These are phyloP conservation scores for Epinotia demarniana DNA, from an alignment of 2,888 invertebrate genomes.

Conservation along the genomic window DNA sequence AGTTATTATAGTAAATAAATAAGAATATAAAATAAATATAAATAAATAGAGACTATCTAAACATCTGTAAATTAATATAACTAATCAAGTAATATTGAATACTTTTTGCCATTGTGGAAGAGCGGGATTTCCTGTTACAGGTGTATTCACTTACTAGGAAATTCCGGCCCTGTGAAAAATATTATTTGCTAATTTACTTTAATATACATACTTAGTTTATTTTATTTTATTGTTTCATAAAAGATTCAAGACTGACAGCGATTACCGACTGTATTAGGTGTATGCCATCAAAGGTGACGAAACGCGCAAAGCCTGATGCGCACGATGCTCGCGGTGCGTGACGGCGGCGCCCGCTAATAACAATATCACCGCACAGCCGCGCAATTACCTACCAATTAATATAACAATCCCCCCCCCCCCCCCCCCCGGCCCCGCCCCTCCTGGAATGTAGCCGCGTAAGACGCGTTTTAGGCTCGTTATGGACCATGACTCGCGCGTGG, in stretches of 20 bases:
- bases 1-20: too few species aligned
- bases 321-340: slow-evolving; percentile 46
- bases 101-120: too few species aligned
- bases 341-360: slow-evolving; percentile 55
- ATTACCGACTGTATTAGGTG: neutral
- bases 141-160: too few species aligned
- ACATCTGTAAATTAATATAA: too few species aligned
- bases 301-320: slow-evolving; percentile 9
- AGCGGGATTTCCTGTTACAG: too few species aligned
- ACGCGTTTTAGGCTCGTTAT: slow-evolving; percentile 33
- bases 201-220: too few species aligned
- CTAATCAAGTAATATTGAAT: too few species aligned
- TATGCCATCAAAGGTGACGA: neutral
- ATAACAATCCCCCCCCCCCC: slow-evolving; percentile 48
- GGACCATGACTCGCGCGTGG: slow-evolving; percentile 33
- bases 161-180: too few species aligned
- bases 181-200: too few species aligned
- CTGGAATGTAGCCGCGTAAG: slow-evolving; percentile 32
- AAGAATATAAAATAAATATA: too few species aligned
- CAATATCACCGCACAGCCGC: slow-evolving; percentile 56
- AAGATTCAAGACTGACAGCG: neutral
- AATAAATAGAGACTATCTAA: too few species aligned
- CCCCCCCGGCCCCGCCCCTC: slow-evolving; percentile 51
- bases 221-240: too few species aligned
- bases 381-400: slow-evolving; percentile 71